Percentiles rank a stretch among this genome's conserved stretches.
phyloP scores from a whole-genome alignment of 2,113 vertebrate genomes.

The Acanthisitta chloris region DNA sequence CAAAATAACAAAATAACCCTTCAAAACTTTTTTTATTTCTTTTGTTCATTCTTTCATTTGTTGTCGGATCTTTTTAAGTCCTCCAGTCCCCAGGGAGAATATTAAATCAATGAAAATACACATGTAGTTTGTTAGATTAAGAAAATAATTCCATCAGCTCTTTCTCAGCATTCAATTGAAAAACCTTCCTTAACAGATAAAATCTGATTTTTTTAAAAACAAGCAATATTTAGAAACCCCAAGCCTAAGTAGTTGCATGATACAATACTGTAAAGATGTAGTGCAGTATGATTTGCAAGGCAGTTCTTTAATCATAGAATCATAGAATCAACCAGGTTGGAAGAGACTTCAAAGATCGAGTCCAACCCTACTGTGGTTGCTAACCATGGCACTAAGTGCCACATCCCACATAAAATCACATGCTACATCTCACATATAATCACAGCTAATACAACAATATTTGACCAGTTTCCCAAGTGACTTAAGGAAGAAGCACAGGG shows the following conservation, averaged over 20 bases:
- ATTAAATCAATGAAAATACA: conserved; percentile 26
- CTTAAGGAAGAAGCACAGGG: neutral
- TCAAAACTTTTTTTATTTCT: neutral
- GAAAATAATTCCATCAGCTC: conserved; percentile 40
- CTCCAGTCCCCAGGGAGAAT: conserved; percentile 11
- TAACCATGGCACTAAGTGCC: too few species aligned
- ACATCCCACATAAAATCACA: too few species aligned
- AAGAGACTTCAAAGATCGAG: too few species aligned
- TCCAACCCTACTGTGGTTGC: too few species aligned
- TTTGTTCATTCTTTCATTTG: neutral
- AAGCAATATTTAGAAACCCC: conserved; percentile 42
- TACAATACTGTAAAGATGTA: neutral
- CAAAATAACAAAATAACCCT: neutral
- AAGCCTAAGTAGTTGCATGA: neutral
- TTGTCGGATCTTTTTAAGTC: neutral
- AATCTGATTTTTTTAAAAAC: conserved; percentile 60
- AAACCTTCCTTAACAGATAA: conserved; percentile 48
- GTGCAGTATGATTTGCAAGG: neutral
- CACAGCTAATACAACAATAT: neutral
- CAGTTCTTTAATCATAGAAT: neutral
- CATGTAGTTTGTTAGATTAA: conserved; percentile 19
- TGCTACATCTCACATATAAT: too few species aligned
- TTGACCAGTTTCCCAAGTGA: neutral
- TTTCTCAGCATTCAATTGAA: neutral
- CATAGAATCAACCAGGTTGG: too few species aligned